These are phyloP conservation scores for Pluvialis apricaria DNA, from an alignment of 2,113 vertebrate genomes.

Conservation along the genomic window DNA sequence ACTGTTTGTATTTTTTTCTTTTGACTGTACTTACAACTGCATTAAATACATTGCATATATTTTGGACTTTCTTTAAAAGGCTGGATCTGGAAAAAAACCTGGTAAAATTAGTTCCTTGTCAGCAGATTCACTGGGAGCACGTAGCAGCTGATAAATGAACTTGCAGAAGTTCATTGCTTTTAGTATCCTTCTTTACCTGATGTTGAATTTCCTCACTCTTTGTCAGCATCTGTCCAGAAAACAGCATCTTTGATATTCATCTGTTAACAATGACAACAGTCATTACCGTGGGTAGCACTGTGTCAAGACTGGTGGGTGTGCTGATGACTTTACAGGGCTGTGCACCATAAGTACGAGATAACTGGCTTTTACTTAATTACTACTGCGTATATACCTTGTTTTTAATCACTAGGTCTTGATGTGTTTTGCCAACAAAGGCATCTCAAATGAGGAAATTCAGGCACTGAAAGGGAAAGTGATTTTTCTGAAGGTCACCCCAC, in stretches of 20 bases:
- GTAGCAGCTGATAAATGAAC: background rate
- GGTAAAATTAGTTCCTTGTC: background rate
- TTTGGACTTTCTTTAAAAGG: background rate
- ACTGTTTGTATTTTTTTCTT: background rate
- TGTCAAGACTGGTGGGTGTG: background rate
- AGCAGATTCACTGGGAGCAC: background rate
- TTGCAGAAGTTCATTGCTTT: background rate
- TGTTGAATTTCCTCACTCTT: background rate
- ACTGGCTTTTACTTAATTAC: background rate
- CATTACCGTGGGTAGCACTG: background rate
- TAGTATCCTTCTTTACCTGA: background rate
- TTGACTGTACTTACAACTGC: background rate
- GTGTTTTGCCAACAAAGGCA: background rate
- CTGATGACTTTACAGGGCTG: background rate
- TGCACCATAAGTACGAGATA: background rate
- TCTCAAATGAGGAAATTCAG: background rate
- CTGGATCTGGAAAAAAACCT: rapidly evolving
- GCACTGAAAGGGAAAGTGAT: background rate
- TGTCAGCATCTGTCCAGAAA: background rate
- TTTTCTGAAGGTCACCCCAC: background rate
- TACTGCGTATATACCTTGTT: background rate
- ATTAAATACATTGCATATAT: background rate
- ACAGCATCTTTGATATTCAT: background rate
- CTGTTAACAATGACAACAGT: background rate
- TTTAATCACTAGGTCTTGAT: background rate